These are phyloP conservation scores for Lepisosteus osseus DNA, from an alignment of 2,113 vertebrate genomes.

Conservation along the genomic window DNA sequence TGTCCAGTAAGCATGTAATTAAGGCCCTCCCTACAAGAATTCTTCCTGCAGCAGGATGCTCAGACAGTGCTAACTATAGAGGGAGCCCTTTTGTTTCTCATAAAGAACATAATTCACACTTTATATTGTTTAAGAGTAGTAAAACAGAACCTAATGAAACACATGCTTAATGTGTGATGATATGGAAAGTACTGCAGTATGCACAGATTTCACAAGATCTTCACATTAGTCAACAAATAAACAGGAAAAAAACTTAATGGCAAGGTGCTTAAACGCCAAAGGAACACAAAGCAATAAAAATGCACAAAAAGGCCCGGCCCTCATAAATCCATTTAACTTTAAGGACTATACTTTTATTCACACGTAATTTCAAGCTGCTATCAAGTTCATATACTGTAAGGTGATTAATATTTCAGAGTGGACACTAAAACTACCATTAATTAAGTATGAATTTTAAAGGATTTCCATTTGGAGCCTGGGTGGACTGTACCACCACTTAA, in stretches of 20 bases:
- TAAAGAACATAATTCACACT: no score
- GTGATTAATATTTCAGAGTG: constrained; percentile 56
- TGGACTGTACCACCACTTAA: constrained; percentile 54
- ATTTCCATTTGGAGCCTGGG: constrained; percentile 24
- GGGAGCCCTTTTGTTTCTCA: no score
- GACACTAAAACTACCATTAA: constrained; percentile 46
- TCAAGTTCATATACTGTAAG: constrained; percentile 42
- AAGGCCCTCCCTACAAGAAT: no score
- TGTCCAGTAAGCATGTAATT: no score
- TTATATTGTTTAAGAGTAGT: no score
- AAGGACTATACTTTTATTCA: constrained; percentile 41
- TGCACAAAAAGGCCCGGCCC: constrained; percentile 25
- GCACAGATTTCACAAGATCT: constrained; percentile 6
- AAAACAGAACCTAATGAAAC: no score
- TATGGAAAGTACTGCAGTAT: no score
- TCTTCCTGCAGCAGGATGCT: no score
- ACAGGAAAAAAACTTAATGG: constrained; percentile 2
- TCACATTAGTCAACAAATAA: constrained; percentile 43
- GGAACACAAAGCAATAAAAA: constrained; percentile 26
- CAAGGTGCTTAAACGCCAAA: constrained; percentile 43
- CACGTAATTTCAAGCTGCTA: constrained; percentile 49
- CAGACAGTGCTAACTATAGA: no score
- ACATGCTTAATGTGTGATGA: no score
- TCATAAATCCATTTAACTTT: constrained; percentile 48
- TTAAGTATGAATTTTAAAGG: neutral